Evolutionary conservation across 2,113 vertebrate species (phyloP).

Genomic region (Notechis scutatus): DNA sequence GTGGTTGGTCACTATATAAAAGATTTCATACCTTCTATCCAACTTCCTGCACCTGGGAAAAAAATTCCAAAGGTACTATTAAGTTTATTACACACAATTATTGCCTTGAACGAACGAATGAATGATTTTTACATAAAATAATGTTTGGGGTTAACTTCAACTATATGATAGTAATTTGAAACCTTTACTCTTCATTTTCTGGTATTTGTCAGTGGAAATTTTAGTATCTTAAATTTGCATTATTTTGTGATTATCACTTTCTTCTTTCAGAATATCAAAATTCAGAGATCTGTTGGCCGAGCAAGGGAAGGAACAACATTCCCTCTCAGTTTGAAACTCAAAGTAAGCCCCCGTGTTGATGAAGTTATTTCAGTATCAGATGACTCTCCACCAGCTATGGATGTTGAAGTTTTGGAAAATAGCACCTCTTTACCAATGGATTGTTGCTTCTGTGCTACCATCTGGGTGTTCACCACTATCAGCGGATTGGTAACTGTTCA

Average conservation of each 20-base stretch:
- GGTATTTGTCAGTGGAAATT: neutral
- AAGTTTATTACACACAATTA: neutral
- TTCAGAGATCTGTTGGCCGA: slow-evolving; percentile 77
- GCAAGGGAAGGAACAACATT: slow-evolving; percentile 73
- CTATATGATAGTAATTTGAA: neutral
- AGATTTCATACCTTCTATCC: slow-evolving; percentile 82
- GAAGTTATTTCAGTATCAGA: neutral
- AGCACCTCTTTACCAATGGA: neutral
- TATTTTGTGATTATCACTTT: neutral
- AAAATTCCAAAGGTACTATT: slow-evolving; percentile 76
- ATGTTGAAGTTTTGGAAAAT: neutral
- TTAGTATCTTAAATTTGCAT: neutral
- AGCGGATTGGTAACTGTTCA: slow-evolving; percentile 81
- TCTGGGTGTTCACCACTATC: slow-evolving; percentile 81
- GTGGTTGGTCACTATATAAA: slow-evolving; percentile 74
- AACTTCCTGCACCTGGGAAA: slow-evolving; percentile 75
- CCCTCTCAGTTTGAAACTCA: slow-evolving; percentile 83
- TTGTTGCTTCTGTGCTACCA: slow-evolving; percentile 72
- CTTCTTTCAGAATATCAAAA: slow-evolving; percentile 72
- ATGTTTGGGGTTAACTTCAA: neutral
- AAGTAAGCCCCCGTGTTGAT: slow-evolving; percentile 21
- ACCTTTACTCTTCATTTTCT: neutral
- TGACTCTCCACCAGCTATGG: neutral
- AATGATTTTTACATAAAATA: neutral
- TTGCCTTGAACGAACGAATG: neutral